Evolutionary conservation across 2,888 invertebrate genomes (phyloP), one percentile per base, ranked within the genome.

Genomic region (Drosophila aldrichi): DNA sequence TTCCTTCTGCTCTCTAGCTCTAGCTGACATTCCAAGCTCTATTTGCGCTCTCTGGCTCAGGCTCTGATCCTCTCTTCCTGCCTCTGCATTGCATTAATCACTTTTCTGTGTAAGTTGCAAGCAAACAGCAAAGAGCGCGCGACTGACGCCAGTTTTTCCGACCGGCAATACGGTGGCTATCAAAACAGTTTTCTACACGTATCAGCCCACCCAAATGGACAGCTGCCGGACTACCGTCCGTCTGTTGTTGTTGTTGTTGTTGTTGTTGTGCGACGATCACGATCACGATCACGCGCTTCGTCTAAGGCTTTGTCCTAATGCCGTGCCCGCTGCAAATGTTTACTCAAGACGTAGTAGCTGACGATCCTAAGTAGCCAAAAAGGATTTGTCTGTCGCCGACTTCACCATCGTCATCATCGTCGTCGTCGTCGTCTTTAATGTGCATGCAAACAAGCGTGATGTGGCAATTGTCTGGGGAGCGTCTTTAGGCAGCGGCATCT

Each of bases 361-460:
- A 29, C 56, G 62, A 71, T 82, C 86, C 86, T 85, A 85, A 82
- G 86, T 80, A 82, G 86, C 86, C 83, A 78, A 80, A 74, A 89
- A 87, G 86, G 86, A 87, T 87, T 86, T 86, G 84, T 56, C 70
- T 81, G 77, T 72, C 88, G 85, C 68, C 86, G 56, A 54, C 56
- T 22, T 25, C 58, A 20, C 10, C 72, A 32, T 51, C 56, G 22
- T 32, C 58, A n/a, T n/a, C 71, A 44, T 56, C 74, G 48, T 56
- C 75, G 74, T 36, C 52, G 36, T 62, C 82, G 81, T 64, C 76
- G 38, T 69, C 83, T 88, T 85, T 86, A 87, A 90, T 87, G 86
- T 89, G 87, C 81, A 68, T 64, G 89, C 87, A 87, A 87, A 87
- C 87, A 87, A 90, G 89, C 89, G 85, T 90, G 89, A 86, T 86